Conservation (phyloP, 1,140 invertebrate species). For the Trichomalopsis sarcophagae region DNA sequence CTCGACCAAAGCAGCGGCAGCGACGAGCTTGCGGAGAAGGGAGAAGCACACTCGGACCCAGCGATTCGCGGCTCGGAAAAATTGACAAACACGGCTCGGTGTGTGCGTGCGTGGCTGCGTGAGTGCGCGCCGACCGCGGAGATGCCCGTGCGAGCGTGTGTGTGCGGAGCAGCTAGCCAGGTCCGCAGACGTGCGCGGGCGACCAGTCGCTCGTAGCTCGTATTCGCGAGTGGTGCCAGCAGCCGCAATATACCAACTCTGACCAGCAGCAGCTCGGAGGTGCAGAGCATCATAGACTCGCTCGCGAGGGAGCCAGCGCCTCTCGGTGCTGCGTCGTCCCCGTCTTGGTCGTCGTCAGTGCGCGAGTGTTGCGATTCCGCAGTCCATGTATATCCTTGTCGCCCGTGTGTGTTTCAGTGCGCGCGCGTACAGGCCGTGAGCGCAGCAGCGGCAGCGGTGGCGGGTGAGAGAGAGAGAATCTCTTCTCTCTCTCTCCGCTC, state of each 20-base stretch:
- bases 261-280: conserved; percentile 10
- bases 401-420: neutral
- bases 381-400: neutral
- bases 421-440: neutral
- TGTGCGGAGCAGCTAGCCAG: neutral
- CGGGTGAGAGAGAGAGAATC: neutral
- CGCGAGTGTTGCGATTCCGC: conserved; percentile 19
- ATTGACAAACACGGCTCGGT: neutral
- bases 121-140: too few relatives aligned
- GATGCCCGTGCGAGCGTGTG: too few relatives aligned
- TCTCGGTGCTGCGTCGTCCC: conserved; percentile 41
- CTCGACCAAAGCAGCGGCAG: neutral
- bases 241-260: conserved; percentile 17
- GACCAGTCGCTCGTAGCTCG: conserved; percentile 24
- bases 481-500: conserved; percentile 3
- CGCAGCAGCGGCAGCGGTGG: neutral
- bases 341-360: conserved; percentile 46
- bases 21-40: neutral
- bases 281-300: too few relatives aligned
- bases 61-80: neutral
- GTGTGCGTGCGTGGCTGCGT: neutral
- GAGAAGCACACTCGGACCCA: too few relatives aligned
- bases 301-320: too few relatives aligned
- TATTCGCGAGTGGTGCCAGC: conserved; percentile 32
- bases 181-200: too few relatives aligned